Evolutionary conservation across 1,140 invertebrate genomes (phyloP).

Genomic region (Linepithema humile): DNA sequence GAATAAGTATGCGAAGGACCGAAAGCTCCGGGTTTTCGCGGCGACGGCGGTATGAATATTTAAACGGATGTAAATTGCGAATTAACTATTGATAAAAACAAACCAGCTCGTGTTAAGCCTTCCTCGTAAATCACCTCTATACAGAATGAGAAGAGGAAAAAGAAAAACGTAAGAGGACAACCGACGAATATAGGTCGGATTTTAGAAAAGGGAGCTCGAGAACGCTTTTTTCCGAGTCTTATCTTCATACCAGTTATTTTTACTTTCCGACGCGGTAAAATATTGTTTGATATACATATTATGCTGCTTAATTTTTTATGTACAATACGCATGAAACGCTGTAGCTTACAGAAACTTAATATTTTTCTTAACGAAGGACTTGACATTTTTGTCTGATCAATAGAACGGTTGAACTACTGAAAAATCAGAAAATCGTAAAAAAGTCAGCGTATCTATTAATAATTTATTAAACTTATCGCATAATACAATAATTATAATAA

Average conservation of each 20-base stretch:
- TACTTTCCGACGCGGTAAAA: background rate
- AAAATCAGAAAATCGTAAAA: background rate
- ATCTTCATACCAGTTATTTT: conserved; percentile 7
- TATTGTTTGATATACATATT: background rate
- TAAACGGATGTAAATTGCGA: conserved; percentile 77
- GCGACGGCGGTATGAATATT: conserved; percentile 73
- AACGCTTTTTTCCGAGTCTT: background rate
- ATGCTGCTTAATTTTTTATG: background rate
- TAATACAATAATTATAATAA: background rate
- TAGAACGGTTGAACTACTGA: background rate
- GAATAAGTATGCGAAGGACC: conserved; percentile 72
- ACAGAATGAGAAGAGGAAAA: background rate
- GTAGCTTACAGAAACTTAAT: background rate
- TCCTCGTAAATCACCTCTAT: conserved; percentile 69
- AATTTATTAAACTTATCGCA: background rate
- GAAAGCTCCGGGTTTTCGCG: conserved; percentile 67
- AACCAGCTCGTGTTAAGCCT: conserved; percentile 71
- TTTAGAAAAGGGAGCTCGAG: background rate
- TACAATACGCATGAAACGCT: background rate
- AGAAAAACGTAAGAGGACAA: background rate
- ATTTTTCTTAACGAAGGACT: background rate
- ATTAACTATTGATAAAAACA: conserved; percentile 80
- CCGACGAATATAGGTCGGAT: conserved; percentile 13
- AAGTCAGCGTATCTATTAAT: background rate
- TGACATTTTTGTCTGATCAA: background rate